phyloP scores from a whole-genome alignment of 2,888 invertebrate species.

The Bombylius discolor region DNA sequence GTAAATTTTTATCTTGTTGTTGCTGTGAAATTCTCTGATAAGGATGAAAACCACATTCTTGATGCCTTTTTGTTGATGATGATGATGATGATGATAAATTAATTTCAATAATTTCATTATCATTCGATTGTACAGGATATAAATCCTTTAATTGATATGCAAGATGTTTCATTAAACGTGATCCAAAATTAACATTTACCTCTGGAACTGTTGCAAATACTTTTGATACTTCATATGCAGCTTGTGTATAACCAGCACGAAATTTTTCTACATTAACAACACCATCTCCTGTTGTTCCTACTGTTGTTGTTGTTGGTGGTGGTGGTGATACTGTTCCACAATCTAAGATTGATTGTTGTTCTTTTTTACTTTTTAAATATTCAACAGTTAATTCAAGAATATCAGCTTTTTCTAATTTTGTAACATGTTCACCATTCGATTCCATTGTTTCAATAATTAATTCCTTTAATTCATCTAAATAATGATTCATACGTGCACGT shows the following conservation, averaged over 20 bases:
- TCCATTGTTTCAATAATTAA: slow-evolving; percentile 69
- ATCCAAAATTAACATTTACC: slow-evolving; percentile 71
- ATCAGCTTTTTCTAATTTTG: slow-evolving; percentile 81
- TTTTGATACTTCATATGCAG: slow-evolving; percentile 77
- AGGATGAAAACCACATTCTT: no score
- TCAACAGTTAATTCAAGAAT: slow-evolving; percentile 78
- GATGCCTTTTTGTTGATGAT: background rate
- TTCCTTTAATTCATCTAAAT: slow-evolving; percentile 80
- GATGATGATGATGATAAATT: background rate
- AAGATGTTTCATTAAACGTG: slow-evolving; percentile 78
- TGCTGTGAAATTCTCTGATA: background rate
- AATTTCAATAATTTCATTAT: no score
- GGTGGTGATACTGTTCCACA: background rate
- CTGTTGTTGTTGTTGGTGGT: background rate
- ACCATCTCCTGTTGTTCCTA: background rate
- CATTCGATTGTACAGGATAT: slow-evolving; percentile 10
- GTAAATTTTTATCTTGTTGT: slow-evolving; percentile 3
- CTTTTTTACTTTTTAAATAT: slow-evolving; percentile 28
- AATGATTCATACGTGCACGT: slow-evolving; percentile 79
- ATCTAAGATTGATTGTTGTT: slow-evolving; percentile 43
- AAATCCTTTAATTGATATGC: slow-evolving; percentile 61
- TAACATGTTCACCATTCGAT: slow-evolving; percentile 78
- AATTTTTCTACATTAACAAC: slow-evolving; percentile 63
- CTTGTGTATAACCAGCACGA: slow-evolving; percentile 77
- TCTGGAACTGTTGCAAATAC: slow-evolving; percentile 74